A percentile compares a stretch with the other conserved stretches of the same genome.
These are phyloP conservation scores for Fringilla coelebs DNA, from an alignment of 2,797 vertebrate genomes.

Conservation along the genomic window DNA sequence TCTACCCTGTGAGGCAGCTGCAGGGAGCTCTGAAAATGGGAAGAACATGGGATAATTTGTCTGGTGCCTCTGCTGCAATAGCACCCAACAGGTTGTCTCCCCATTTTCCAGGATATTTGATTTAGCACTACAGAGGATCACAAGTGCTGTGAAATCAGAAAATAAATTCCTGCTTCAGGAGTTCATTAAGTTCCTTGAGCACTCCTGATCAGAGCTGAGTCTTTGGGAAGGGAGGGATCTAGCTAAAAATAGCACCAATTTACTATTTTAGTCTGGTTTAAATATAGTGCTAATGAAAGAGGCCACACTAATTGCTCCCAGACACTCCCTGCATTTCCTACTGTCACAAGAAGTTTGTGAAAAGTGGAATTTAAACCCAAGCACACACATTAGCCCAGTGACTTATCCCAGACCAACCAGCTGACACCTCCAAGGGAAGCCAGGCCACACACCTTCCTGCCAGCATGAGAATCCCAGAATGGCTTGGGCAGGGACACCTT, in stretches of 20 bases:
- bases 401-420: background rate
- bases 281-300: background rate
- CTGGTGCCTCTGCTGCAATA: background rate
- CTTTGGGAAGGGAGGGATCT: background rate
- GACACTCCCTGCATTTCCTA: background rate
- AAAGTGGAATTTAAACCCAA: background rate
- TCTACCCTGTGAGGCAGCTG: background rate
- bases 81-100: background rate
- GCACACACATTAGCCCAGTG: background rate
- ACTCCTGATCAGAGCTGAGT: background rate
- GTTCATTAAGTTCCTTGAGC: background rate
- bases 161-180: background rate
- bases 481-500: background rate
- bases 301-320: background rate
- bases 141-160: background rate
- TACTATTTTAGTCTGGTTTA: background rate
- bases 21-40: background rate
- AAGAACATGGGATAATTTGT: background rate
- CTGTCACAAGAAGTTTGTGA: background rate
- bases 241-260: slow-evolving; percentile 3
- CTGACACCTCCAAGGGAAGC: fast-evolving
- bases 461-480: background rate
- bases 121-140: background rate
- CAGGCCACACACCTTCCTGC: background rate
- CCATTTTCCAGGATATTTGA: background rate